These are phyloP conservation scores for Pomacea maculata DNA, from an alignment of 1,140 invertebrate species.

Conservation along the genomic window DNA sequence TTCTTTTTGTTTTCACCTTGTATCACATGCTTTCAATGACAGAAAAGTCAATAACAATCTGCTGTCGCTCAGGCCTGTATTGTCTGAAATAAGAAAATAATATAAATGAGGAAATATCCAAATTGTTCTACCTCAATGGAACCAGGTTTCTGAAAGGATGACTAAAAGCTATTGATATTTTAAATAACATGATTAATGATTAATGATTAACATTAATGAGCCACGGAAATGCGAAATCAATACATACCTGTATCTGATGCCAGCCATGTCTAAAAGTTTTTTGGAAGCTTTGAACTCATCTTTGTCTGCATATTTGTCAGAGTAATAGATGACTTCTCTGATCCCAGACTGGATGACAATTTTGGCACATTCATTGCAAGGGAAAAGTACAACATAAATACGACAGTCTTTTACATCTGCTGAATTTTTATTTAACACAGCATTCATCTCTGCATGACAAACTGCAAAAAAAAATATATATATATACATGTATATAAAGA, in stretches of 20 bases:
- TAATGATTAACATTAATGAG: too few species aligned
- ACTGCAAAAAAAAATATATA: conserved; percentile 72
- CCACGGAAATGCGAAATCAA: background rate
- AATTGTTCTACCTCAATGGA: too few species aligned
- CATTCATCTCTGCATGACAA: conserved; percentile 97
- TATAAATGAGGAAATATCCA: background rate
- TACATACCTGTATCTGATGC: conserved; percentile 35
- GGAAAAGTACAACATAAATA: conserved; percentile 89
- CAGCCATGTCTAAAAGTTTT: conserved; percentile 81
- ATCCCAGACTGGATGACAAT: conserved; percentile 84
- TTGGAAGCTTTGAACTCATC: conserved; percentile 76
- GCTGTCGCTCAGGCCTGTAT: conserved; percentile 71
- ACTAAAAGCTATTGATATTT: background rate
- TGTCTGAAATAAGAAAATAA: conserved; percentile 67
- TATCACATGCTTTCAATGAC: conserved; percentile 53
- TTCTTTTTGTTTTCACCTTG: background rate
- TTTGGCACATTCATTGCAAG: conserved; percentile 97
- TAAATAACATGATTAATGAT: background rate
- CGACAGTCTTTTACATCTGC: conserved; percentile 79
- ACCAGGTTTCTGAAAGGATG: too few species aligned
- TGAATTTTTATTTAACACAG: conserved; percentile 90
- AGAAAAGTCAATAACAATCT: conserved; percentile 77
- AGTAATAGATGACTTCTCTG: conserved; percentile 75
- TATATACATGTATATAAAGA: background rate
- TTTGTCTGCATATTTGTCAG: conserved; percentile 81